These are phyloP conservation scores for Petrocephalus schoutedeni DNA, from an alignment of 2,797 vertebrate genomes.

Conservation along the genomic window DNA sequence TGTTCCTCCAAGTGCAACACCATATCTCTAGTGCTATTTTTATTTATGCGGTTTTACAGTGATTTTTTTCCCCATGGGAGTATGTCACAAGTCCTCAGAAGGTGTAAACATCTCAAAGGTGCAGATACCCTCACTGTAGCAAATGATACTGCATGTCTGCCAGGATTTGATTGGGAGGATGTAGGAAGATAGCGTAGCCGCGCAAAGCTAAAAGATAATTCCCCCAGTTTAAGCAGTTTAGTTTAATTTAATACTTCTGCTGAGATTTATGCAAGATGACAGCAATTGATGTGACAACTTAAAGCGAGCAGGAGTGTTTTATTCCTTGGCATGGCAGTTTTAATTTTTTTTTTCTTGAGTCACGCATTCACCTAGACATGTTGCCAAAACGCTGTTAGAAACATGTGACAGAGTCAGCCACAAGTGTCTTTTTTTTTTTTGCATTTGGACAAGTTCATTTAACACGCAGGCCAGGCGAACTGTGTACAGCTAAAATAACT, in stretches of 20 bases:
- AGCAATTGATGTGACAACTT: background rate
- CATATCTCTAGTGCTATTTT: background rate
- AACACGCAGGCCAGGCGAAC: conserved; percentile 44
- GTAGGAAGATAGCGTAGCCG: background rate
- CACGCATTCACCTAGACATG: conserved; percentile 3
- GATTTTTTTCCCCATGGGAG: background rate
- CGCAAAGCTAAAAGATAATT: background rate
- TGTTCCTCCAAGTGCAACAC: background rate
- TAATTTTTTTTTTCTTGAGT: background rate
- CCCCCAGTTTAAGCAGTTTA: background rate
- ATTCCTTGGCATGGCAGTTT: background rate
- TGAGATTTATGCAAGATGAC: background rate
- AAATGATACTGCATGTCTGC: background rate
- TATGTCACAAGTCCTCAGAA: background rate
- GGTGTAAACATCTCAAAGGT: background rate
- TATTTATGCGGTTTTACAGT: background rate
- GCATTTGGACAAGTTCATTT: conserved; percentile 33
- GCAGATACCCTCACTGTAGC: background rate
- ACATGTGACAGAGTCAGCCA: background rate
- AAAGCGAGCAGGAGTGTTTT: background rate
- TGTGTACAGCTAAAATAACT: conserved; percentile 46
- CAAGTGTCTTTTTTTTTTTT: background rate
- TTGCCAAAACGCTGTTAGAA: conserved; percentile 5
- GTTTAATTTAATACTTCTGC: background rate
- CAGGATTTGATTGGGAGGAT: background rate